Percentiles rank a stretch among this genome's conserved stretches.
phyloP scores from a whole-genome alignment of 2,888 invertebrate genomes.

The Onchidella celtica region DNA sequence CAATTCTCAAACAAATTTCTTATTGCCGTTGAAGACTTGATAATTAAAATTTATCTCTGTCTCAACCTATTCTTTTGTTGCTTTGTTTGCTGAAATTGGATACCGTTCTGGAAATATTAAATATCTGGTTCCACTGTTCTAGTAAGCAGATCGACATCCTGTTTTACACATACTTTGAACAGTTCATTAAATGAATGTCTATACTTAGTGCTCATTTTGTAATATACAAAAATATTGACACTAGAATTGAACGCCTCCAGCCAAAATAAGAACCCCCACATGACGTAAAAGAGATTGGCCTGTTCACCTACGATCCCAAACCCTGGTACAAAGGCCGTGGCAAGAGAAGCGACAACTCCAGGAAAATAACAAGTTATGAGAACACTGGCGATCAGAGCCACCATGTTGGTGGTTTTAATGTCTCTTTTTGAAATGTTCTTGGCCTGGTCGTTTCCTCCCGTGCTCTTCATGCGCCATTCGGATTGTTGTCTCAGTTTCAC shows the following conservation, averaged over 20 bases:
- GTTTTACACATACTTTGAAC: no score
- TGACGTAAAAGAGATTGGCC: not conserved
- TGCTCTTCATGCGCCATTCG: not conserved
- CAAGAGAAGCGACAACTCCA: not conserved
- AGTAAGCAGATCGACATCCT: no score
- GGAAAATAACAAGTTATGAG: not conserved
- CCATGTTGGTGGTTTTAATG: constrained; percentile 2
- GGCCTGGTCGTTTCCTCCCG: not conserved
- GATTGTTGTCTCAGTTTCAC: not conserved
- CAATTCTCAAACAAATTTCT: no score
- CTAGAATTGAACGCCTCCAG: not conserved
- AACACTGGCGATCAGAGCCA: not conserved
- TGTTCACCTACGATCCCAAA: not conserved
- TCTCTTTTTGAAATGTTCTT: not conserved
- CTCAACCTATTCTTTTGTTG: no score
- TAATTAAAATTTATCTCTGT: no score
- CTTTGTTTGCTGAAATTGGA: no score
- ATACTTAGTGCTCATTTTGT: constrained; percentile 12
- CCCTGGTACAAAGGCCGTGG: not conserved
- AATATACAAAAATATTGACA: constrained; percentile 10
- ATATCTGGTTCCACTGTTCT: no score
- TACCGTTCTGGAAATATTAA: no score
- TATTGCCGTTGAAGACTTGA: no score
- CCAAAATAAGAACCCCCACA: constrained; percentile 1
- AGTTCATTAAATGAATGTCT: constrained; percentile 19